phyloP scores from a whole-genome alignment of 2,888 invertebrate species.

The Buathra laborator region DNA sequence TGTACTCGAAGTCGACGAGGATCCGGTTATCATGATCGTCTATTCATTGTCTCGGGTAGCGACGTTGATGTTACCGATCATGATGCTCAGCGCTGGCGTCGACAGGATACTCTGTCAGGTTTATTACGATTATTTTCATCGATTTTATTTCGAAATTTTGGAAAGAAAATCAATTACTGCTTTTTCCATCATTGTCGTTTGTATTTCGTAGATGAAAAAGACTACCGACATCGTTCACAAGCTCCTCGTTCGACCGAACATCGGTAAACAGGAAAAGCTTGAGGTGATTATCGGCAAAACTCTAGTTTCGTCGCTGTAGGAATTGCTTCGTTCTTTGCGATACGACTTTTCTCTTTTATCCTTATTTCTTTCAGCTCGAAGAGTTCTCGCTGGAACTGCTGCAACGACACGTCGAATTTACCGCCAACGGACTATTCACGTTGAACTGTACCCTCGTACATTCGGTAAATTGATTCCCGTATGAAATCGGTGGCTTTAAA shows the following conservation, averaged over 20 bases:
- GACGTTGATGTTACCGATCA: too few relatives aligned
- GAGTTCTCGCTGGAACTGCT: conserved; percentile 41
- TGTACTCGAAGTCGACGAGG: too few relatives aligned
- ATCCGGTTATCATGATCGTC: too few relatives aligned
- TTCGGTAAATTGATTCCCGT: conserved; percentile 16
- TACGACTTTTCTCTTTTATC: neutral
- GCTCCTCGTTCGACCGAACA: conserved; percentile 22
- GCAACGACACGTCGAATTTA: conserved; percentile 46
- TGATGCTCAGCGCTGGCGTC: too few relatives aligned
- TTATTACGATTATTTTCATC: neutral
- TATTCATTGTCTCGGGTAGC: too few relatives aligned
- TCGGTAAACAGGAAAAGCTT: conserved; percentile 23
- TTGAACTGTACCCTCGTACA: conserved; percentile 30
- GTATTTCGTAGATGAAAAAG: neutral
- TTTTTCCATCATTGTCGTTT: neutral
- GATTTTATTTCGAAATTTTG: too few relatives aligned
- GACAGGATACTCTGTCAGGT: too few relatives aligned
- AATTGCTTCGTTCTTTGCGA: neutral
- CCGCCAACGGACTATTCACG: conserved; percentile 39
- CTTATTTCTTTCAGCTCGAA: conserved; percentile 36
- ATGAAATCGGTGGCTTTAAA: too few relatives aligned
- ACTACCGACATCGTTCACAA: conserved; percentile 22
- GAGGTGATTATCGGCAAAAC: conserved; percentile 17
- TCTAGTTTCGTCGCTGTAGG: neutral
- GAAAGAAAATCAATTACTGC: too few relatives aligned